These are phyloP conservation scores for Sebastes wilsoni DNA, from an alignment of 2,797 vertebrate genomes.

Conservation along the genomic window DNA sequence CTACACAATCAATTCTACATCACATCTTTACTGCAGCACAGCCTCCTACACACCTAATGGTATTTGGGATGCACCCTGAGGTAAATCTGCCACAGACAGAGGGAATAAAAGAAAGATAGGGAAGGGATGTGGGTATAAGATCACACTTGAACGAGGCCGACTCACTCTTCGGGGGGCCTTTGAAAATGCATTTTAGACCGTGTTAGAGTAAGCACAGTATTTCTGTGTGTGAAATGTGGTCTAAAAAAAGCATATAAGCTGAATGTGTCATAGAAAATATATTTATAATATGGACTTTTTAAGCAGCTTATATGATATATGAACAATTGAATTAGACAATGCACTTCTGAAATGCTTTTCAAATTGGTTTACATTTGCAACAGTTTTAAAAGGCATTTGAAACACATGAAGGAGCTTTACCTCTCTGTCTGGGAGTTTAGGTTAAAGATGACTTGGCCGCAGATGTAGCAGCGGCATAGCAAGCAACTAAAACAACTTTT, in stretches of 20 bases:
- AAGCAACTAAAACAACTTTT: slow-evolving; percentile 11
- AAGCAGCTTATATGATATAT: neutral
- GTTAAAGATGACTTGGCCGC: slow-evolving; percentile 4
- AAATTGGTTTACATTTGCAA: neutral
- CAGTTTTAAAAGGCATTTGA: neutral
- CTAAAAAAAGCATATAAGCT: neutral
- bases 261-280: neutral
- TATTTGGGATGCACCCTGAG: slow-evolving; percentile 51
- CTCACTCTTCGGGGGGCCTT: neutral
- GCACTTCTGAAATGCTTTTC: neutral
- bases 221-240: neutral
- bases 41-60: slow-evolving; percentile 46
- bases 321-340: neutral
- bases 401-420: neutral
- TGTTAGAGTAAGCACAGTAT: neutral
- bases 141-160: neutral
- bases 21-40: slow-evolving; percentile 24
- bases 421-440: neutral
- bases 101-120: neutral
- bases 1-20: slow-evolving; percentile 25
- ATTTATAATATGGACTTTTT: neutral
- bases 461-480: neutral
- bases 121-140: neutral
- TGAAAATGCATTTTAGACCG: neutral
- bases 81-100: slow-evolving; percentile 37